Base-by-base conservation (phyloP, 64 coral and sea anemone genomes). In the Orbicella faveolata region DNA sequence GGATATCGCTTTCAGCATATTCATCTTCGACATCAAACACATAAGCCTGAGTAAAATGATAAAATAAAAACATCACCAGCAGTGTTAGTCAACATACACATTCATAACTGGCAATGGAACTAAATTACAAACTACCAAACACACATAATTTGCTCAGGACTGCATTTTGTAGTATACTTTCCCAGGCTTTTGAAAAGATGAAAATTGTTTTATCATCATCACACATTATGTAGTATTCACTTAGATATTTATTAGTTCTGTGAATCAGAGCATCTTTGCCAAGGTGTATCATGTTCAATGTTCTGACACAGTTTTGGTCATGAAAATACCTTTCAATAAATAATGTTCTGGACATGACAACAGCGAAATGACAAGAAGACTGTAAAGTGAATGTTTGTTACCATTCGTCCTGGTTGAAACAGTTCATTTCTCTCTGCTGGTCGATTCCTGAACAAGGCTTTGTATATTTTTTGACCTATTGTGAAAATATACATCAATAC, bases 1-100 rank as follows among this genome's bases (percentile, higher is more conserved):
- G 97, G n/a, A 99, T 99, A 75, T 99, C 97, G 87, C 93, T 99
- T 26, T 99, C 97, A n/a, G 94, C 88, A 89, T 99, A 99, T 78
- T 99, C 97, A 93, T 99, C 97, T 91, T 99, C 97, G 4, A 99
- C 61, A 57, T 99, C 97, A 93, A 99, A 99, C 39, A 99, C 97
- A 64, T 95, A 99, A 1, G 97, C 97, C 97, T 99, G 72, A 6
- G 37, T 72, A 48, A 48, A 48, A 48, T 25, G 6, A 16, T 12
- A 4, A 34, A 87, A 17, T 75, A 16, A 36, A 73, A 44, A 74
- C 13, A 11, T 2, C 52, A 16, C 0, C 5, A 48, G 44, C 44
- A 48, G 3, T 48, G 44, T 48, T 41, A 36, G 11, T 21, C 20
- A 78, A n/a, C 16, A 78, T 78, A 11, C 75, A 18, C 75, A 64